phyloP scores from a whole-genome alignment of 2,888 invertebrate genomes.

The Apotomis betuletana region DNA sequence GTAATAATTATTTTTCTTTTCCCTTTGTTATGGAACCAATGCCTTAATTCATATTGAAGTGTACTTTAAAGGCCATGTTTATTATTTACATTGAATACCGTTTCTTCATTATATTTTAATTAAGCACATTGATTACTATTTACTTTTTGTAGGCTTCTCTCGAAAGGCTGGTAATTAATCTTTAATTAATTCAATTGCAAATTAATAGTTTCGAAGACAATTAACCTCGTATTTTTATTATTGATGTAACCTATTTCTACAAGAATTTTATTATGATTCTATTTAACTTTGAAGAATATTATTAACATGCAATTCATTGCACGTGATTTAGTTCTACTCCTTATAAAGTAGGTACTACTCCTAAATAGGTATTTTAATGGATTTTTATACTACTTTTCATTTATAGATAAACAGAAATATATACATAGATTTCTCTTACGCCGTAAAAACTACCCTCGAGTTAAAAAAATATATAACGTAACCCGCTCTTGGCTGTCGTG shows the following conservation, averaged over 20 bases:
- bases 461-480: too few species aligned
- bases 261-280: background rate
- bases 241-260: background rate
- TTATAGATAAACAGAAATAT: too few species aligned
- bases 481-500: too few species aligned
- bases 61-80: background rate
- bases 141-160: background rate
- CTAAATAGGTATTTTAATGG: too few species aligned
- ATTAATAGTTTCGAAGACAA: background rate
- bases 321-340: too few species aligned
- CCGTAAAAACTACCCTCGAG: too few species aligned
- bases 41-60: background rate
- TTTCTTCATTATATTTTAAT: background rate
- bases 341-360: too few species aligned
- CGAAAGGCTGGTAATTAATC: background rate
- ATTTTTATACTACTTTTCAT: too few species aligned
- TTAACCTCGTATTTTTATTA: slow-evolving; percentile 5
- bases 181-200: slow-evolving; percentile 2
- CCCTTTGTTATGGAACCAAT: background rate
- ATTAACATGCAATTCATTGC: too few species aligned
- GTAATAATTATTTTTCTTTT: background rate
- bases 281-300: too few species aligned
- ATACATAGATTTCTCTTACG: too few species aligned
- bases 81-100: background rate
- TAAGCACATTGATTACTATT: background rate